These are phyloP conservation scores for Lycopodina hypogea DNA, from an alignment of 37 sponge, comb jelly and placozoan genomes.

Conservation along the genomic window DNA sequence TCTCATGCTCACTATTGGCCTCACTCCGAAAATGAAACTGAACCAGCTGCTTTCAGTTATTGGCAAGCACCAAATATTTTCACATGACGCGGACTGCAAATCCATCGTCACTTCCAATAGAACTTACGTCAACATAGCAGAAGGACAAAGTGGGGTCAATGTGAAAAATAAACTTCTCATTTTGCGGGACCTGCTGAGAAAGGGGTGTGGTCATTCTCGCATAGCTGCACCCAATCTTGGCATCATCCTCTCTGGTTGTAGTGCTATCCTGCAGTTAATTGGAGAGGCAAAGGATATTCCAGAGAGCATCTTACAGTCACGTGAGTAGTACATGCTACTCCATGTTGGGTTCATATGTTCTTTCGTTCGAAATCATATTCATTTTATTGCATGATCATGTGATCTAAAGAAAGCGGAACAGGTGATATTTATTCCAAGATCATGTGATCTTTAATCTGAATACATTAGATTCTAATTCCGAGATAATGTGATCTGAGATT, in stretches of 20 bases:
- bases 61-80: background rate
- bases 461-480: too few species aligned
- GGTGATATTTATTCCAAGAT: too few species aligned
- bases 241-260: conserved; percentile 28
- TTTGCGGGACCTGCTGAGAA: background rate
- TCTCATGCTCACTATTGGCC: conserved; percentile 44
- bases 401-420: too few species aligned
- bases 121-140: too few species aligned
- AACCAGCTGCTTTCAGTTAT: conserved; percentile 1
- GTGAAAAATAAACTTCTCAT: too few species aligned
- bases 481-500: background rate
- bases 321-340: background rate
- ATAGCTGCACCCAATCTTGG: conserved; percentile 12
- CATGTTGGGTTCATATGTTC: background rate
- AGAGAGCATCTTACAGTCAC: conserved; percentile 17
- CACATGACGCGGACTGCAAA: background rate
- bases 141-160: too few species aligned
- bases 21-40: conserved; percentile 38
- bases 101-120: background rate
- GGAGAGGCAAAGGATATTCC: background rate
- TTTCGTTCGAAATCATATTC: too few species aligned
- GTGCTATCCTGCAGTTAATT: conserved; percentile 24
- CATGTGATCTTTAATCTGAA: background rate
- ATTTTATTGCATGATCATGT: too few species aligned
- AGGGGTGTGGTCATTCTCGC: background rate